Conservation (phyloP, 2,113 vertebrate species). For the Corydoras maculifer region DNA sequence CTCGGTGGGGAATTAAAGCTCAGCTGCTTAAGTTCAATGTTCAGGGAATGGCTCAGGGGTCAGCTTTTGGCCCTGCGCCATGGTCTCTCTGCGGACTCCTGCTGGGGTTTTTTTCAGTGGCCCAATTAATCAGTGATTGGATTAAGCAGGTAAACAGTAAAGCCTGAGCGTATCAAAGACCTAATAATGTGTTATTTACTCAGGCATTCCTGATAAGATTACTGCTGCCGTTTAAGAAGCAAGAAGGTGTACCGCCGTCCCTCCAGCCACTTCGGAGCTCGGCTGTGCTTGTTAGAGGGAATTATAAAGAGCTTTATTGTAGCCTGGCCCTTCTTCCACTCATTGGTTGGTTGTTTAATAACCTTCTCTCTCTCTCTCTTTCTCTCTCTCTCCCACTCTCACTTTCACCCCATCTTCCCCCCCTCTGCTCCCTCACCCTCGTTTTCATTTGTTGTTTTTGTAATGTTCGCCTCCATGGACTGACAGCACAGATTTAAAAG, state of each 20-base stretch:
- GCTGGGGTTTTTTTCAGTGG: not conserved
- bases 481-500: slow-evolving; percentile 16
- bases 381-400: slow-evolving; percentile 10
- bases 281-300: slow-evolving; percentile 35
- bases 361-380: slow-evolving; percentile 32
- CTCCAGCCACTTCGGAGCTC: slow-evolving; percentile 20
- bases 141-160: slow-evolving; percentile 5
- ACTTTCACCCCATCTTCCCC: slow-evolving; percentile 3
- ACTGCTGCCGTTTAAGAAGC: slow-evolving; percentile 43
- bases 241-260: slow-evolving; percentile 16
- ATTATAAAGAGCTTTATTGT: slow-evolving; percentile 44
- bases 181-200: slow-evolving; percentile 41
- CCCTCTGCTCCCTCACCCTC: slow-evolving; percentile 4
- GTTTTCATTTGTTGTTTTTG: slow-evolving; percentile 14
- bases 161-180: slow-evolving; percentile 19
- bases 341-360: slow-evolving; percentile 40
- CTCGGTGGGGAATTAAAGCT: not conserved
- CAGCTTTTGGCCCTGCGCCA: not conserved
- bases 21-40: slow-evolving; percentile 2
- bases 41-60: slow-evolving; percentile 16
- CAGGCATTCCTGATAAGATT: slow-evolving; percentile 67
- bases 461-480: slow-evolving; percentile 35
- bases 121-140: slow-evolving; percentile 27
- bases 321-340: slow-evolving; percentile 19
- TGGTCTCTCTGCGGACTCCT: not conserved